Conservation (phyloP, 2,113 vertebrate species). For the Felis catus region DNA sequence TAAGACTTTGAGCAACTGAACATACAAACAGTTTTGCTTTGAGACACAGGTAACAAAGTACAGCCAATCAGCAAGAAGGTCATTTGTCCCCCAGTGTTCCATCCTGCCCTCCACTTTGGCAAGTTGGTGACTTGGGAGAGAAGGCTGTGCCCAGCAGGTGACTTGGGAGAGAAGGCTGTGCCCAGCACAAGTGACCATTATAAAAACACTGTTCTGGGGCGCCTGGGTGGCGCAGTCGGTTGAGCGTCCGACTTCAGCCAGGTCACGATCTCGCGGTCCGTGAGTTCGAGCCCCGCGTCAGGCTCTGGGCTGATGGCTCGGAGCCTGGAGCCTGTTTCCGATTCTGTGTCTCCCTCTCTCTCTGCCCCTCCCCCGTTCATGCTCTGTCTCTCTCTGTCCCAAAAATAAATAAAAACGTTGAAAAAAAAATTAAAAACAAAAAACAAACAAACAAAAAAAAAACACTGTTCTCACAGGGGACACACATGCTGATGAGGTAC, state of each 20-base stretch:
- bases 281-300: no score
- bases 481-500: neutral
- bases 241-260: no score
- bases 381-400: no score
- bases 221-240: no score
- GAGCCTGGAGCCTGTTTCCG: no score
- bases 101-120: neutral
- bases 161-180: neutral
- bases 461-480: neutral
- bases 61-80: neutral
- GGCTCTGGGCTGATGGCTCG: no score
- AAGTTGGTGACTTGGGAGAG: neutral
- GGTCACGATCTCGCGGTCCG: no score
- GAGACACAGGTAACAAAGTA: neutral
- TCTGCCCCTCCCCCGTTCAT: no score
- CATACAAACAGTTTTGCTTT: neutral
- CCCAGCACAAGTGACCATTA: neutral
- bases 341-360: no score
- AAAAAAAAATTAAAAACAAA: no score
- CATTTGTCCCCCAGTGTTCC: neutral
- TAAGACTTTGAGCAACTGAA: neutral
- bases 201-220: neutral
- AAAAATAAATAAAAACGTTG: no score
- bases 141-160: neutral
- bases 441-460: no score